Evolutionary conservation across 2,113 vertebrate species (phyloP).

Genomic region (Hylia prasina): DNA sequence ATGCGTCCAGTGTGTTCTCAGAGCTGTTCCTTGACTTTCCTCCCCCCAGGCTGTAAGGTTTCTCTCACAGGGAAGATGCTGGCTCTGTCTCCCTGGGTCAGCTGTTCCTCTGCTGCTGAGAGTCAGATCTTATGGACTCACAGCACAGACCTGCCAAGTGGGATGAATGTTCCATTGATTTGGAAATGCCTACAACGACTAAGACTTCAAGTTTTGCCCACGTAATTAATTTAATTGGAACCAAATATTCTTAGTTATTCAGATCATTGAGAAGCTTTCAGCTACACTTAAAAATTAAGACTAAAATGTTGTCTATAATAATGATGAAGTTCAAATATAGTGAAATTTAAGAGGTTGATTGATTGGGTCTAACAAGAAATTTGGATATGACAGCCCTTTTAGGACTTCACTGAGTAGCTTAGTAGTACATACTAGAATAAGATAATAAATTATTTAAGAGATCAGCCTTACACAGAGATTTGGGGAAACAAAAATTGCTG

Average conservation of each 20-base stretch:
- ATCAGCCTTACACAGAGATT: not conserved
- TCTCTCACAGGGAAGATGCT: not conserved
- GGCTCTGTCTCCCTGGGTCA: not conserved
- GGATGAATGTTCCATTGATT: not conserved
- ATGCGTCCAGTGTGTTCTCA: not conserved
- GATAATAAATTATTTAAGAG: not conserved
- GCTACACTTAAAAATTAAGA: not conserved
- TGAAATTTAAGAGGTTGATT: not conserved
- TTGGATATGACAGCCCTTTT: not conserved
- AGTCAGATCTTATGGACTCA: not conserved
- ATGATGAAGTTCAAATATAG: not conserved
- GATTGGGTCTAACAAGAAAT: not conserved
- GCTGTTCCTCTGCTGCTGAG: not conserved
- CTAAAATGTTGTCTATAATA: not conserved
- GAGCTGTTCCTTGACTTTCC: not conserved
- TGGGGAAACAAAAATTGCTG: not conserved
- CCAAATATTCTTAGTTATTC: not conserved
- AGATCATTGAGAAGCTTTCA: not conserved
- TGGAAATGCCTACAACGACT: not conserved
- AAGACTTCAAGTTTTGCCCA: constrained; percentile 2
- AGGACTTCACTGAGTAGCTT: not conserved
- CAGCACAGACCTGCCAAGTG: not conserved
- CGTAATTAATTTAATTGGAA: constrained; percentile 18
- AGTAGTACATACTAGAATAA: not conserved
- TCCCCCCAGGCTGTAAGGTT: not conserved